Percentiles rank a stretch among this genome's conserved stretches.
Conservation (phyloP, 2,797 vertebrate species). For the Pterois miles region DNA sequence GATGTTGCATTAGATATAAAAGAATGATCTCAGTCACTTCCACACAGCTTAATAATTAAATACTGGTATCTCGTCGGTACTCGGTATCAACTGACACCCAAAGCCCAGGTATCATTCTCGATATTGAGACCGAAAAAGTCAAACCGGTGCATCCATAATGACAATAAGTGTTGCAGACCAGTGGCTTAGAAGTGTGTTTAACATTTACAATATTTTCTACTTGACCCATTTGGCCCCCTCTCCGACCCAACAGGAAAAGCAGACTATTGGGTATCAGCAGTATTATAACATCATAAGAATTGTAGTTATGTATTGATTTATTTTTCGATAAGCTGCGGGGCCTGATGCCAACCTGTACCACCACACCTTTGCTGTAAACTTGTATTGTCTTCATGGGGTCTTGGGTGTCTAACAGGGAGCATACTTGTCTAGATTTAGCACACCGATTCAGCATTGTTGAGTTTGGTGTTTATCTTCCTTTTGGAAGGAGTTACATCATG, state of each 20-base stretch:
- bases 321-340: neutral
- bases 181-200: neutral
- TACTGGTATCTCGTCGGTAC: too few relatives aligned
- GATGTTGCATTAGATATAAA: accelerated
- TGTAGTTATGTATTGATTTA: neutral
- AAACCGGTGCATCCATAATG: accelerated
- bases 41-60: too few relatives aligned
- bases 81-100: accelerated
- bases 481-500: neutral
- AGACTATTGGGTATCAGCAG: neutral
- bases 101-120: too few relatives aligned
- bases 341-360: neutral
- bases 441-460: neutral
- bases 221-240: too few relatives aligned
- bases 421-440: neutral
- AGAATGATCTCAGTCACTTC: too few relatives aligned
- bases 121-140: too few relatives aligned
- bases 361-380: neutral
- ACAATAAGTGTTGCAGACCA: neutral
- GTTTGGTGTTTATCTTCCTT: constrained; percentile 3
- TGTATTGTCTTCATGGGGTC: neutral
- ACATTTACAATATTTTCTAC: neutral
- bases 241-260: neutral
- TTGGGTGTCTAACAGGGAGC: neutral
- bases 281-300: neutral